Evolutionary conservation across 2,113 vertebrate species (phyloP).

Genomic region (Indicator indicator): DNA sequence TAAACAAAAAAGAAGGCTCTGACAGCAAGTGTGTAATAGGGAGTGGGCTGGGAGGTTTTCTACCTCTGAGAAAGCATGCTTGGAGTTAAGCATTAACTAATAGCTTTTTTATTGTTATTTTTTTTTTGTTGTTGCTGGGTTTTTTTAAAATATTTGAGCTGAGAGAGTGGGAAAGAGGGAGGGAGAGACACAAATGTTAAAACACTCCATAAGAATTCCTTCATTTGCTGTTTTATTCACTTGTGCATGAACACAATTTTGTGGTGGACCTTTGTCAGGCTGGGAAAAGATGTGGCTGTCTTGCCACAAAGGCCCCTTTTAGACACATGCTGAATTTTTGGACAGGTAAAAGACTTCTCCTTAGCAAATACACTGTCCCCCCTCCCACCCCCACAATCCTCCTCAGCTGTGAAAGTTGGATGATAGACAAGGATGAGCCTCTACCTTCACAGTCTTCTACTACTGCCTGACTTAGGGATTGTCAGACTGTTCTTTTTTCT

Average conservation of each 20-base stretch:
- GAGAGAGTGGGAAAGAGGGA: neutral
- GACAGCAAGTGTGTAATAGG: neutral
- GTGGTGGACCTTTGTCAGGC: neutral
- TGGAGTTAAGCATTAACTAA: neutral
- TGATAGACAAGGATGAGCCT: neutral
- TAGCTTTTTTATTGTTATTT: neutral
- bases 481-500: neutral
- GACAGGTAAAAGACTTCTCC: neutral
- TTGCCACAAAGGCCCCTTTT: neutral
- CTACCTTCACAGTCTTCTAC: neutral
- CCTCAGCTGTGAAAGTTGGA: neutral
- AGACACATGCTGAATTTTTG: neutral
- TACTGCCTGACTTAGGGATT: neutral
- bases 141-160: neutral
- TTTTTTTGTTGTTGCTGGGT: too few species aligned
- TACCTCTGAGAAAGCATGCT: neutral
- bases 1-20: conserved; percentile 6
- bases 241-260: neutral
- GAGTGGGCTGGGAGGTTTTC: neutral
- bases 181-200: neutral
- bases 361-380: neutral
- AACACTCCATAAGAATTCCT: neutral
- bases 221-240: conserved; percentile 44
- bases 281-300: neutral
- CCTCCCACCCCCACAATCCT: fast-evolving